A percentile compares a stretch with the other conserved stretches of the same genome.
Conservation (phyloP, 2,113 vertebrate genomes). For the Cyanistes caeruleus region DNA sequence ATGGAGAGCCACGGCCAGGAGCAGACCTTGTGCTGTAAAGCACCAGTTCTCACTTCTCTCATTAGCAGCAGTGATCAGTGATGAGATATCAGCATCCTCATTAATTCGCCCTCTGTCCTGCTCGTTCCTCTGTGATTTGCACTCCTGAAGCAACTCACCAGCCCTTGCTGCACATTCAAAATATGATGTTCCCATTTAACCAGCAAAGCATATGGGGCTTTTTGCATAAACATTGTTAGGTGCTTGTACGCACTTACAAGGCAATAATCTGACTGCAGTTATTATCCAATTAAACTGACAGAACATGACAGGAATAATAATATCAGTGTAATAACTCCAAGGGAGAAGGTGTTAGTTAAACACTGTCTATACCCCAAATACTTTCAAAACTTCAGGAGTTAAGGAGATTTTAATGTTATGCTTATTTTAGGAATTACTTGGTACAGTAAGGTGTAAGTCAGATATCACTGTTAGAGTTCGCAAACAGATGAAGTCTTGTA, state of each 20-base stretch:
- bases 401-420: not conserved
- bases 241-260: not conserved
- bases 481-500: not conserved
- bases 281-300: conserved; percentile 49
- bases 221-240: conserved; percentile 2
- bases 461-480: not conserved
- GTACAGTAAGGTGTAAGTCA: not conserved
- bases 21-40: not conserved
- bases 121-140: not conserved
- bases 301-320: conserved; percentile 42
- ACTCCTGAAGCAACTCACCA: not conserved
- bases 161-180: not conserved
- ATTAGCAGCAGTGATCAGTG: not conserved
- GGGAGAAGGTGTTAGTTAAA: not conserved
- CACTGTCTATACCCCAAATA: not conserved
- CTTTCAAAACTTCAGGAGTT: not conserved
- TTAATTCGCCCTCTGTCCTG: not conserved
- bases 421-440: conserved; percentile 23
- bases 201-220: not conserved
- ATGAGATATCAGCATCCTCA: not conserved
- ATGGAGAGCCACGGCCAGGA: fast-evolving
- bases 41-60: not conserved
- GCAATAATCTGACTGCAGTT: conserved; percentile 26
- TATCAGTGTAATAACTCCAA: not conserved
- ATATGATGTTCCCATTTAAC: not conserved